Conservation (phyloP, 2,113 vertebrate genomes). For the Rhipidura dahli region DNA sequence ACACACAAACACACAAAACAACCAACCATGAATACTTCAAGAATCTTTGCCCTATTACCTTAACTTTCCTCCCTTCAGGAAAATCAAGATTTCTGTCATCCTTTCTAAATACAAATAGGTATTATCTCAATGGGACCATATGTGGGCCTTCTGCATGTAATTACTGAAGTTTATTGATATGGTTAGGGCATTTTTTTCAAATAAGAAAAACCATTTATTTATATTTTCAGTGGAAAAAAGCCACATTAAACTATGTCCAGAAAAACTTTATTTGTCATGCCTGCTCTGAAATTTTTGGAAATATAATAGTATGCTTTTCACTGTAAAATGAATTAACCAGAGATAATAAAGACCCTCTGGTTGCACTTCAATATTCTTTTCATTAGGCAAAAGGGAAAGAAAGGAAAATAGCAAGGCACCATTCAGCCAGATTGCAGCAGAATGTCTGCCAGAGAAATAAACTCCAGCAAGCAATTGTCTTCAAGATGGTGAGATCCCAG, state of each 20-base stretch:
- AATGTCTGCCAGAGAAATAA: constrained; percentile 29
- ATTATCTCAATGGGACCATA: background rate
- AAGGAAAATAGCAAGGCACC: background rate
- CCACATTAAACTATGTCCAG: background rate
- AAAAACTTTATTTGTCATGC: background rate
- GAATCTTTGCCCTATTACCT: background rate
- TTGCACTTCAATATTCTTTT: background rate
- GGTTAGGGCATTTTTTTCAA: background rate
- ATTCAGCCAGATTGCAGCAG: background rate
- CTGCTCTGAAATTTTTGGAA: background rate
- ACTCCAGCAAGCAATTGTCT: constrained; percentile 23
- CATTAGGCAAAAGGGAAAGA: background rate
- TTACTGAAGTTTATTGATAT: background rate
- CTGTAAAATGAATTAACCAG: background rate
- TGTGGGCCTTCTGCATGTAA: background rate
- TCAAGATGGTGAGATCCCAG: constrained; percentile 51
- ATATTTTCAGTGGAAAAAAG: background rate
- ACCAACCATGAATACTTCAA: background rate
- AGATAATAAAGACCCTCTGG: background rate
- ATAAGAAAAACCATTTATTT: rapidly evolving
- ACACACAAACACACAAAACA: background rate
- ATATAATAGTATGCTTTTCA: background rate
- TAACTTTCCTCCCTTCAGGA: background rate
- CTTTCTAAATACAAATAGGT: background rate
- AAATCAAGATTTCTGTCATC: background rate